phyloP scores from a whole-genome alignment of 2,113 vertebrate species.

The Tor tambroides region DNA sequence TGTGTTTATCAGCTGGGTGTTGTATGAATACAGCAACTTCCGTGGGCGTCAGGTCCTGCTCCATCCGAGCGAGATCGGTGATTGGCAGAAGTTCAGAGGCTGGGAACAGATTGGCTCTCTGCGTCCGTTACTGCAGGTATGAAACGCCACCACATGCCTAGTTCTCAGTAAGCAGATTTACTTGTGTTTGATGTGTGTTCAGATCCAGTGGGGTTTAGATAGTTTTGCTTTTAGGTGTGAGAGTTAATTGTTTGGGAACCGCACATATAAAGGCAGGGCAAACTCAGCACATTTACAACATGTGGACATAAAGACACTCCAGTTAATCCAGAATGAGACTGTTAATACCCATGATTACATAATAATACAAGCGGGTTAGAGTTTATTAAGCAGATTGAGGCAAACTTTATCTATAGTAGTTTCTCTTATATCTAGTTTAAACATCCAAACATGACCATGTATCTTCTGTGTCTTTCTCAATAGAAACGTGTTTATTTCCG shows the following conservation, averaged over 20 bases:
- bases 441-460: background rate
- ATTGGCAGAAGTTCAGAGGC: slow-evolving; percentile 79
- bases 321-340: background rate
- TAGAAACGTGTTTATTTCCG: slow-evolving; percentile 87
- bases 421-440: background rate
- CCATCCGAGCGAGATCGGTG: slow-evolving; percentile 77
- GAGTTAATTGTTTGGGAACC: slow-evolving; percentile 28
- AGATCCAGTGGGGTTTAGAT: slow-evolving; percentile 11
- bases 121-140: slow-evolving; percentile 89
- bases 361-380: background rate
- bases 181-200: background rate
- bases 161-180: background rate
- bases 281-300: background rate
- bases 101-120: slow-evolving; percentile 88
- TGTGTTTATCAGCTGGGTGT: slow-evolving; percentile 82
- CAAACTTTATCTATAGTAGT: background rate
- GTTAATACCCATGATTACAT: background rate
- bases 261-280: background rate
- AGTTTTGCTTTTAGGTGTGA: slow-evolving; percentile 3
- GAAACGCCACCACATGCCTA: background rate
- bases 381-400: background rate
- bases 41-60: slow-evolving; percentile 87
- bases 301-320: background rate
- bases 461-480: slow-evolving; percentile 41
- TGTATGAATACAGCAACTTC: slow-evolving; percentile 88